Percentiles rank a stretch among this genome's conserved stretches.
These are phyloP conservation scores for Neolamprologus sp. DNA, from an alignment of 2,113 vertebrate genomes.

Conservation along the genomic window DNA sequence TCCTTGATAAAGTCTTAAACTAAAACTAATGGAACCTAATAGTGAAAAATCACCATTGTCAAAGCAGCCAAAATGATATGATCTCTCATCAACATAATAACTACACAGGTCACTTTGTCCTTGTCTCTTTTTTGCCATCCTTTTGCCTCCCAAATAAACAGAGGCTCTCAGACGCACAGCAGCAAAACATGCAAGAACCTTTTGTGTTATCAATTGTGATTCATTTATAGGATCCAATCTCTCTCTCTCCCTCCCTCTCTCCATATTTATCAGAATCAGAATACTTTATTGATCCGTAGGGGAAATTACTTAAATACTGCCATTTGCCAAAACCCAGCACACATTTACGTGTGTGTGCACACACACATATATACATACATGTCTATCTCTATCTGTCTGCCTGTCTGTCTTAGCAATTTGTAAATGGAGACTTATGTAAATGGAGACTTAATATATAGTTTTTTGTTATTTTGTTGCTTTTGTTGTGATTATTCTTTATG, in stretches of 20 bases:
- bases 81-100: background rate
- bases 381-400: rapidly evolving
- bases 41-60: constrained; percentile 34
- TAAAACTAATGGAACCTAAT: constrained; percentile 33
- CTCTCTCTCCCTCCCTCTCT: background rate
- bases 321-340: rapidly evolving
- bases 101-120: constrained; percentile 13
- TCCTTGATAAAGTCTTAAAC: constrained; percentile 19
- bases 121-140: background rate
- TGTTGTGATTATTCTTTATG: background rate
- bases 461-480: background rate
- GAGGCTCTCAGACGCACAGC: background rate
- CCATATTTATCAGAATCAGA: background rate
- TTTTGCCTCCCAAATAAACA: background rate
- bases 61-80: background rate
- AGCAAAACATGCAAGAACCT: background rate
- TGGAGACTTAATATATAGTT: background rate
- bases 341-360: background rate
- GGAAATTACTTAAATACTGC: background rate
- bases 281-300: background rate
- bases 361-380: background rate
- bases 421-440: background rate
- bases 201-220: background rate
- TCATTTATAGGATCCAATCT: background rate
- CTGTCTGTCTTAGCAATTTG: background rate